These are phyloP conservation scores for Paedocypris micromegethes DNA, from an alignment of 2,797 vertebrate genomes.

Conservation along the genomic window DNA sequence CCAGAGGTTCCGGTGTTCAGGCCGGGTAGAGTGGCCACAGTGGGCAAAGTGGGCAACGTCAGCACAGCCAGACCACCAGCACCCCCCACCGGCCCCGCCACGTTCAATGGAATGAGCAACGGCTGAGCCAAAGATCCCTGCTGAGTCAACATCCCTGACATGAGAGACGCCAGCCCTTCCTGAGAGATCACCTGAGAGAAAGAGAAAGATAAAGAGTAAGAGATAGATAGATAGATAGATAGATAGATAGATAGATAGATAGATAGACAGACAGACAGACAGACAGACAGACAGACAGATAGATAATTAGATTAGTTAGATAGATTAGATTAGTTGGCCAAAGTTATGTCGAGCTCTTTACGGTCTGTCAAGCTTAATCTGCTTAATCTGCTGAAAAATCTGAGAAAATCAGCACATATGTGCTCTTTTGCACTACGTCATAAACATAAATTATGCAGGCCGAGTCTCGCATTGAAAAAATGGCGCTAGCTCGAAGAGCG, in stretches of 20 bases:
- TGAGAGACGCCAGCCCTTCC: conserved; percentile 90
- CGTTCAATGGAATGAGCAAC: conserved; percentile 91
- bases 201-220: neutral
- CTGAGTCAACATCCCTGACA: conserved; percentile 95
- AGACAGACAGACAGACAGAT: too few relatives aligned
- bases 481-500: conserved; percentile 71
- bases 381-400: conserved; percentile 63
- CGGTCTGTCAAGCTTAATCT: too few relatives aligned
- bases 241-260: too few relatives aligned
- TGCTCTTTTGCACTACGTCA: conserved; percentile 95
- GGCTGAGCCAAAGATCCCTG: conserved; percentile 89
- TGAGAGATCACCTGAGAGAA: conserved; percentile 86
- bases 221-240: too few relatives aligned
- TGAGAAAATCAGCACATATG: conserved; percentile 75
- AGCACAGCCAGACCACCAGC: conserved; percentile 90
- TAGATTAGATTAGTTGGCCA: too few relatives aligned
- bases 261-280: too few relatives aligned
- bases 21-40: conserved; percentile 84
- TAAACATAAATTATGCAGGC: conserved; percentile 99
- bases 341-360: too few relatives aligned
- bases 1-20: conserved; percentile 76
- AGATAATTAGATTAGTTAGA: too few relatives aligned
- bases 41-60: conserved; percentile 84
- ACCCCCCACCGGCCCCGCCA: conserved; percentile 86
- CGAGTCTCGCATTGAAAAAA: conserved; percentile 86